A percentile compares a stretch with the other conserved stretches of the same genome.
phyloP scores from a whole-genome alignment of 2,888 invertebrate genomes.

The Drosophila phalerata region DNA sequence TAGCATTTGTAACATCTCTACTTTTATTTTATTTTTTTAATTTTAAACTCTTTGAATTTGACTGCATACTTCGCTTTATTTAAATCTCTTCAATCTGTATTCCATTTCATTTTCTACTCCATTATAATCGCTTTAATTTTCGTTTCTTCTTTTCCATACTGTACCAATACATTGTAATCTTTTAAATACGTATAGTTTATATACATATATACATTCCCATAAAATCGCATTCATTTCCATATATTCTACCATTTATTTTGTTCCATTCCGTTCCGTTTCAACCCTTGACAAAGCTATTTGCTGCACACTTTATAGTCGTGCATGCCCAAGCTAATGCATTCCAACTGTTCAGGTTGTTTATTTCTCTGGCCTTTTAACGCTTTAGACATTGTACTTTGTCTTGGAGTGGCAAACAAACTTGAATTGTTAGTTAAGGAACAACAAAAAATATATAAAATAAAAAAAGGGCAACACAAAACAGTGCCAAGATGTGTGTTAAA shows the following conservation, averaged over 20 bases:
- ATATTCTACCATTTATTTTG: background rate
- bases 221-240: background rate
- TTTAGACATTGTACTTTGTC: constrained; percentile 24
- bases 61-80: too few species aligned
- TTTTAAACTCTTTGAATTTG: too few species aligned
- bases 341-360: constrained; percentile 13
- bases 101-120: too few species aligned
- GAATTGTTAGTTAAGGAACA: constrained; percentile 57
- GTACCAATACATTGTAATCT: too few species aligned
- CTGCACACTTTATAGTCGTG: constrained; percentile 4
- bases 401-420: constrained; percentile 46
- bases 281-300: background rate
- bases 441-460: constrained; percentile 8
- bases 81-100: too few species aligned
- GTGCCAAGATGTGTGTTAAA: constrained; percentile 50
- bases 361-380: constrained; percentile 30
- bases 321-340: constrained; percentile 20
- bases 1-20: too few species aligned
- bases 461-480: constrained; percentile 53
- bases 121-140: background rate
- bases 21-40: too few species aligned
- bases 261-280: background rate
- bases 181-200: background rate
- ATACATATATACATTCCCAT: background rate
- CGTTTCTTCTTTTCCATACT: background rate